Evolutionary conservation across 2,113 vertebrate species (phyloP).

Genomic region (Axis porcinus): DNA sequence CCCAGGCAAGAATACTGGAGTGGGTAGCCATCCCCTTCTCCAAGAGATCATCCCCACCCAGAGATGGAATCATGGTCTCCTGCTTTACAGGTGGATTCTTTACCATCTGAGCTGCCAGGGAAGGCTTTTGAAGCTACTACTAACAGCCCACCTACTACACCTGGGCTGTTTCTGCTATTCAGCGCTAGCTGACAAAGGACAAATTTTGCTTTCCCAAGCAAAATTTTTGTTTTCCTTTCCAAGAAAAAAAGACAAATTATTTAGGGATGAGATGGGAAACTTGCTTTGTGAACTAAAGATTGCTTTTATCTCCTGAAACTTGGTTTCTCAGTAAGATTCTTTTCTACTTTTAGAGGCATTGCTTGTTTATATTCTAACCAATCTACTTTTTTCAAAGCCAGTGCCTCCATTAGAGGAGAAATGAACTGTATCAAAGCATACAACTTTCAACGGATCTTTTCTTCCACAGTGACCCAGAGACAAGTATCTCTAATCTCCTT

Average conservation of each 20-base stretch:
- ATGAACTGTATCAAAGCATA: background rate
- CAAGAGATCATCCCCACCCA: background rate
- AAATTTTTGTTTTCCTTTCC: background rate
- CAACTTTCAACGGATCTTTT: background rate
- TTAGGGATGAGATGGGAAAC: background rate
- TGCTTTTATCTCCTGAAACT: background rate
- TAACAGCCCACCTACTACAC: background rate
- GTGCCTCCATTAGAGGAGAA: background rate
- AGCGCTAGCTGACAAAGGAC: background rate
- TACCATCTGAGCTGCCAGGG: background rate
- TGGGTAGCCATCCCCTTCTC: background rate
- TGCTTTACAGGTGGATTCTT: background rate
- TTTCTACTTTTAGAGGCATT: constrained; percentile 1
- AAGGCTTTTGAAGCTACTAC: background rate
- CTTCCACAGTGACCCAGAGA: background rate
- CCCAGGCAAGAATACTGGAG: background rate
- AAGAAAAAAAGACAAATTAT: background rate
- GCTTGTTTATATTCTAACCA: background rate
- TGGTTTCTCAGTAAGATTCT: background rate
- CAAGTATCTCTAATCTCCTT: background rate
- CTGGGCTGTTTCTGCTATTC: background rate
- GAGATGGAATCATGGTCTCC: background rate
- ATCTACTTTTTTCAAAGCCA: background rate
- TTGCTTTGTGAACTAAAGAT: background rate
- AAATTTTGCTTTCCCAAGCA: background rate